phyloP scores from a whole-genome alignment of 2,888 invertebrate genomes.

The Salpingus planirostris region DNA sequence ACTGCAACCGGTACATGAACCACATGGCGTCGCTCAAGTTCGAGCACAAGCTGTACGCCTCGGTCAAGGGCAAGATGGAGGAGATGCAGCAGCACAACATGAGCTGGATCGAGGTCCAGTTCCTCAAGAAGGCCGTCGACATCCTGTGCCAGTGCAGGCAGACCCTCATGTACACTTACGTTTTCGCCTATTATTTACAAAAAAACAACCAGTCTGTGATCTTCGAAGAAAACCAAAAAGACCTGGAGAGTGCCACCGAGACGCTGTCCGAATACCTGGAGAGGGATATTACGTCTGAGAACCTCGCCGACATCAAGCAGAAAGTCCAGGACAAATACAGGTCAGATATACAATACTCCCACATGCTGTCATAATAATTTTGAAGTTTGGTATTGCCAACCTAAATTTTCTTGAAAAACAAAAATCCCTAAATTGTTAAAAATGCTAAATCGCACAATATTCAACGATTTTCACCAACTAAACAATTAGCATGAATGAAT shows the following conservation, averaged over 20 bases:
- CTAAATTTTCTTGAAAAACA: too few relatives aligned
- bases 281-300: conserved; percentile 94
- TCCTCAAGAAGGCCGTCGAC: conserved; percentile 94
- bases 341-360: conserved; percentile 40
- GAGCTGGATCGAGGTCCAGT: conserved; percentile 99
- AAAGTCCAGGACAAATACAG: conserved; percentile 98
- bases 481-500: too few relatives aligned
- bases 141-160: conserved; percentile 94
- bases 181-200: conserved; percentile 96
- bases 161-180: conserved; percentile 98
- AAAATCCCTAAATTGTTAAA: too few relatives aligned
- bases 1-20: conserved; percentile 98
- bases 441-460: too few relatives aligned
- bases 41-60: conserved; percentile 93
- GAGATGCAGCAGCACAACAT: conserved; percentile 99
- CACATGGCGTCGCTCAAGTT: conserved; percentile 98
- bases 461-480: too few relatives aligned
- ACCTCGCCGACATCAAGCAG: conserved; percentile 95
- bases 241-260: conserved; percentile 96
- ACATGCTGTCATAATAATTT: too few relatives aligned
- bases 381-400: too few relatives aligned
- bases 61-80: conserved; percentile 97
- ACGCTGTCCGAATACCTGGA: conserved; percentile 95
- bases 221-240: conserved; percentile 98
- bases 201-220: conserved; percentile 98